phyloP scores from a whole-genome alignment of 2,888 invertebrate species.

The Dryococelus australis region DNA sequence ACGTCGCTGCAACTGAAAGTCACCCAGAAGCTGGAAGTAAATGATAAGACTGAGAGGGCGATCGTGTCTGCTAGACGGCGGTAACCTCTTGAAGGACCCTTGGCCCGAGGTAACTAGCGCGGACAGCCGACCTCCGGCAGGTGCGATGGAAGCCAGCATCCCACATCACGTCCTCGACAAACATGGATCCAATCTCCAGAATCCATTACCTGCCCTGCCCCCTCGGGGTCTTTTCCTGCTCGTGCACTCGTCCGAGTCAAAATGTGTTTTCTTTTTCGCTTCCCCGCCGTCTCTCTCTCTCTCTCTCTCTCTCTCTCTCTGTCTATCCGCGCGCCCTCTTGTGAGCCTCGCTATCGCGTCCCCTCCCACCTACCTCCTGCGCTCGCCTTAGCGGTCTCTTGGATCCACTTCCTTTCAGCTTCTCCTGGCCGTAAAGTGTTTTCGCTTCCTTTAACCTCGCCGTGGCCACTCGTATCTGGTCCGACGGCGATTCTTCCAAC shows the following conservation, averaged over 20 bases:
- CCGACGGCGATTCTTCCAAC: not conserved
- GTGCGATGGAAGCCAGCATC: not conserved
- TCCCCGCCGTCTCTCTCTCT: not conserved
- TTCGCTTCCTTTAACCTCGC: not conserved
- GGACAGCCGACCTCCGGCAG: not conserved
- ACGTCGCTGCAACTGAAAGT: no score
- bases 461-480: not conserved
- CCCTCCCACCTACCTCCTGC: no score
- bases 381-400: not conserved
- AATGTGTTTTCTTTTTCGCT: not conserved
- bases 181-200: conserved; percentile 16
- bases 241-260: not conserved
- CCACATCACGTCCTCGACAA: not conserved
- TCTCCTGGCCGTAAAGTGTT: not conserved
- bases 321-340: not conserved
- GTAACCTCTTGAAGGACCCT: not conserved
- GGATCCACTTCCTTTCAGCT: not conserved
- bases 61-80: not conserved
- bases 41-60: not conserved
- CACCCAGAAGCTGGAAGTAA: not conserved
- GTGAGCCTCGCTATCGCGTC: no score
- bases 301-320: not conserved
- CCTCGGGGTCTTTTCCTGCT: not conserved
- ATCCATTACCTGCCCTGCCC: not conserved
- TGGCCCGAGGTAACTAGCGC: not conserved